Base-by-base conservation (phyloP, 1,140 invertebrate species). In the Micrasema minimum region DNA sequence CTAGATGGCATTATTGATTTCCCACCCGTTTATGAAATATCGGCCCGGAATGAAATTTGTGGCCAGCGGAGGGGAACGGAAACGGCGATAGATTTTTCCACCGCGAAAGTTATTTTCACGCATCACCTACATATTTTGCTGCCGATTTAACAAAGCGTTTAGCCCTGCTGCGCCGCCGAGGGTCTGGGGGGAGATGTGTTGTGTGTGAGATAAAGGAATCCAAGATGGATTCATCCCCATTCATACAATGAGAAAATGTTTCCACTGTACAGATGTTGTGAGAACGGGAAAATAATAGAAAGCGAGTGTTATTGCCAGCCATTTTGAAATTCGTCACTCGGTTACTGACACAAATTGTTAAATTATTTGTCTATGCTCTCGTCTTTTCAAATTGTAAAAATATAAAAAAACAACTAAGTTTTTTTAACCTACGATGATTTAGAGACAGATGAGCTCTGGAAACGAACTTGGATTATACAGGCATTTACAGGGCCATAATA, bases 91-190 rank as follows among this genome's bases (percentile, higher is more conserved):
- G 65, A 48, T 66, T 66, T 55, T 55, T 35, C 53, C n/a, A 37
- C n/a, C n/a, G 59, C 59, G 16, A 67, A 71, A 69, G 68, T 70
- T 67, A 71, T 71, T 74, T 74, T 74, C 72, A 74, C 72, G 72
- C 72, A 66, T 71, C 72, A 43, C 16, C 67, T 62, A 57, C 41
- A 59, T 67, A 74, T 71, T 67, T 66, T 48, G 35, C 45, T 41
- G 72, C 31, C 68, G 72, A 74, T 74, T 74, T 70, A 70, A 74
- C 67, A 70, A 66, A 68, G 50, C 65, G 65, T 46, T 62, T 62
- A 62, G 57, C 57, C 51, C 50, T 62, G 57, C 64, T 70, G 55
- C 18, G 43, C 43, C 26, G 68, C 53, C 48, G 61, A 71, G 69
- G 55, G 53, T 64, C 53, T 65, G 69, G 65, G 53, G 53, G 51